Conservation (phyloP, 2,888 invertebrate species). For the Cylindroiulus punctatus region DNA sequence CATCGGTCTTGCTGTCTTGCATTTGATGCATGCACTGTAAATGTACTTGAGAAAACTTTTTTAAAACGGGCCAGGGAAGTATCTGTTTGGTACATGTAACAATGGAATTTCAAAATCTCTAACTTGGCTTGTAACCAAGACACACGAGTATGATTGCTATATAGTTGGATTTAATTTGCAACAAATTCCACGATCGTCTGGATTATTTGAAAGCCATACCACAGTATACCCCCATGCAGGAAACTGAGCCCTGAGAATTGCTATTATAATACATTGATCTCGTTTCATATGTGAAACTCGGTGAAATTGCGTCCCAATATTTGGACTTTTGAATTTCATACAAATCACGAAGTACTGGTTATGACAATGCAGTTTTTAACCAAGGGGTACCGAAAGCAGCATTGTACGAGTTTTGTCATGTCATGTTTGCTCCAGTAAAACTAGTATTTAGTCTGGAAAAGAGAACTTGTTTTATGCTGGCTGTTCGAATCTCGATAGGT, state of each 20-base stretch:
- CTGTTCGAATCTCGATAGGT: background rate
- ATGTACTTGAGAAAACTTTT: too few species aligned
- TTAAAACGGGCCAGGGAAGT: too few species aligned
- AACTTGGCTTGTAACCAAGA: too few species aligned
- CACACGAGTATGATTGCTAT: background rate
- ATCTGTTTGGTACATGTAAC: too few species aligned
- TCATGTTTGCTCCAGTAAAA: background rate
- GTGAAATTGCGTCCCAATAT: background rate
- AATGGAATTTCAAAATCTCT: too few species aligned
- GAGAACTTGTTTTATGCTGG: background rate
- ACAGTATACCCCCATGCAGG: background rate
- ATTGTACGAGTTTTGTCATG: background rate
- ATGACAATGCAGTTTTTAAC: background rate
- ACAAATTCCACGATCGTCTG: background rate
- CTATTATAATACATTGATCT: background rate
- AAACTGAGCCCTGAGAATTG: background rate
- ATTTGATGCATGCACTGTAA: too few species aligned
- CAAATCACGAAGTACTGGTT: background rate
- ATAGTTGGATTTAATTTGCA: background rate
- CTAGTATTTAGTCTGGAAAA: too few species aligned
- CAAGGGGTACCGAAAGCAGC: background rate
- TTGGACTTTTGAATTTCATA: background rate
- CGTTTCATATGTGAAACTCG: too few species aligned
- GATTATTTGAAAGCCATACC: background rate
- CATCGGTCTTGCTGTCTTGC: too few species aligned